Evolutionary conservation across 2,888 invertebrate genomes (phyloP).

Genomic region (Strigamia transsilvanica): DNA sequence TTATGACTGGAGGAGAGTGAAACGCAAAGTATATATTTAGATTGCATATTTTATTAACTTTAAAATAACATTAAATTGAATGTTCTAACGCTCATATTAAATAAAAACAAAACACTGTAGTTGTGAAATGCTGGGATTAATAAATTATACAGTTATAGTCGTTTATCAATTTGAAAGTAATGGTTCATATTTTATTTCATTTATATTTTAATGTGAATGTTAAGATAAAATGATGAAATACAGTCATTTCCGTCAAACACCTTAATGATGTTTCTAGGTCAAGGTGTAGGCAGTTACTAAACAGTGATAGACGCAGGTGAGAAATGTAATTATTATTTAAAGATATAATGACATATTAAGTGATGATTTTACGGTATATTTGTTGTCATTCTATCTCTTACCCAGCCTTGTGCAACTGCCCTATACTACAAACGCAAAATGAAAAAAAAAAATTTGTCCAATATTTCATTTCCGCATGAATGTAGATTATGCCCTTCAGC

Average conservation of each 20-base stretch:
- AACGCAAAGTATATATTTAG: neutral
- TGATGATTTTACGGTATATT: neutral
- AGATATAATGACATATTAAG: neutral
- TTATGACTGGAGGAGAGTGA: neutral
- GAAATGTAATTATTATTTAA: neutral
- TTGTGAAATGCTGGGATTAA: slow-evolving; percentile 7
- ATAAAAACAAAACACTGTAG: neutral
- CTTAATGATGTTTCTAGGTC: slow-evolving; percentile 5
- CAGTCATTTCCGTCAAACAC: neutral
- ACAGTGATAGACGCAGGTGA: neutral
- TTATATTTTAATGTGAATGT: slow-evolving; percentile 4
- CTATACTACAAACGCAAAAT: slow-evolving; percentile 9
- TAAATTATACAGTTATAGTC: slow-evolving; percentile 6
- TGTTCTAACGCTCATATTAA: neutral
- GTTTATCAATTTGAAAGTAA: neutral
- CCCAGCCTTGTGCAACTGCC: slow-evolving; percentile 5
- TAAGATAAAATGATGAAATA: neutral
- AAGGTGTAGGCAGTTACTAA: neutral
- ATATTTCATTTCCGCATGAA: neutral
- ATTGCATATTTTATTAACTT: neutral
- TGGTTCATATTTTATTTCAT: neutral
- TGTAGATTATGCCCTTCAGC: slow-evolving; percentile 2
- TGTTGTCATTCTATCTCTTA: neutral
- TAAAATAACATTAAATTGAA: neutral
- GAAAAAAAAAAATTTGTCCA: neutral